A percentile compares a stretch with the other conserved stretches of the same genome.
phyloP scores from a whole-genome alignment of 2,113 vertebrate genomes.

The Campylomormyrus tamandua region DNA sequence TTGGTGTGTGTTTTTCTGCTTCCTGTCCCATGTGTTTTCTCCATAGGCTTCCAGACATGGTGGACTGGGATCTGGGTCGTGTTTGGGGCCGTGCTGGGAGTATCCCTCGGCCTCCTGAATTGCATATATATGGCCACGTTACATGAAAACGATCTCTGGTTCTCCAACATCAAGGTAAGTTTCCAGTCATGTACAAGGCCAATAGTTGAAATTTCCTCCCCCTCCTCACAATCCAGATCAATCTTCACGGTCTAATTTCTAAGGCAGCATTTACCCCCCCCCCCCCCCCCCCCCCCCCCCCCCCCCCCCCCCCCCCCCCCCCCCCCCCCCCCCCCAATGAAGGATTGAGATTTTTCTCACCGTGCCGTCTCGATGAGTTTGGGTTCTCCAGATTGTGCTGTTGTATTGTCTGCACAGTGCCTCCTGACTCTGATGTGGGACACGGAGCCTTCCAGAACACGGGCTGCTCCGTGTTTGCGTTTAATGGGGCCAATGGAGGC shows the following conservation, averaged over 20 bases:
- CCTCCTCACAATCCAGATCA: background rate
- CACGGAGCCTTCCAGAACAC: background rate
- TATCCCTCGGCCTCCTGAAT: slow-evolving; percentile 77
- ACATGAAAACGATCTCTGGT: slow-evolving; percentile 98
- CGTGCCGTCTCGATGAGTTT: background rate
- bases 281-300: background rate
- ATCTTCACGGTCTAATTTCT: background rate
- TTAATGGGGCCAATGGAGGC: background rate
- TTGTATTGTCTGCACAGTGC: background rate
- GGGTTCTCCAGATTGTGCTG: background rate
- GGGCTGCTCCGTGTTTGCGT: background rate
- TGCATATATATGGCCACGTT: slow-evolving; percentile 87
- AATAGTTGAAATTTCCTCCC: background rate
- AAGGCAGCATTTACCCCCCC: background rate
- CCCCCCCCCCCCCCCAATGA: background rate
- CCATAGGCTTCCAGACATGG: slow-evolving; percentile 56
- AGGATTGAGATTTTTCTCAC: background rate
- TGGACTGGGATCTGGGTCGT: slow-evolving; percentile 63
- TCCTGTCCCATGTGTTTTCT: background rate
- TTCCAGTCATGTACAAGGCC: background rate
- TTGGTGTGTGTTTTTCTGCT: background rate
- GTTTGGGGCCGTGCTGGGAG: slow-evolving; percentile 69
- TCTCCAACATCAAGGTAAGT: slow-evolving; percentile 96
- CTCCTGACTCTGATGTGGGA: background rate
- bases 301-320: background rate